Base-by-base conservation (phyloP, 2,113 vertebrate genomes). In the Atractosteus spatula region DNA sequence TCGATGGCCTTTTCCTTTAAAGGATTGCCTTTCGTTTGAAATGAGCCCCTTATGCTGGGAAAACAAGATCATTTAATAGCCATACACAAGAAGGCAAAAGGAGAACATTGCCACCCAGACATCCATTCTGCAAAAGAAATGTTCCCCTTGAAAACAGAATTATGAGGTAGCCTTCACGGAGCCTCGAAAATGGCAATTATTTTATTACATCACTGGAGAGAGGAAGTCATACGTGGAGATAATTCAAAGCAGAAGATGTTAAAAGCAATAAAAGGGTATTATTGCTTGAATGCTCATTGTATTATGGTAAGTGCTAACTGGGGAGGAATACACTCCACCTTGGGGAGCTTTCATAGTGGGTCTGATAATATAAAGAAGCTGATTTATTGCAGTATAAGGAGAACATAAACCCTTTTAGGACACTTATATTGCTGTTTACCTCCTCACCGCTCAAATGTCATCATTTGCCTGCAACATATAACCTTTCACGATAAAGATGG, bases 151-250 rank as follows among this genome's bases (percentile, higher is more conserved):
- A 44, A 75, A 75, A 75, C 77, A 69, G 69, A 74, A 75, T 69
- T 71, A 75, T 55, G 41, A 66, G 29, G 29, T 74, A 75, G 77
- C 70, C 77, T 66, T 69, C 17, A 42, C 69, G 74, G 80, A 82
- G 83, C 83, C 80, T 72, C 70, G 17, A 69, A 81, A 85, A 83
- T 82, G 78, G 73, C 43, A 78, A 81, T 83, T 80, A 78, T 78
- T 82, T 78, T 70, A 76, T 78, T 78, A 80, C 73, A 67, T 71
- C 71, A 79, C 77, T 79, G 76, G 66, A 71, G 74, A 80, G 76
- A 69, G 79, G 75, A 85, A 80, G 80, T 79, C 79, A 77, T 76
- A 80, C 59, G 69, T 76, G 78, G 75, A 79, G 77, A 77, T 82
- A 83, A 85, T 83, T 76, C 80, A 83, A 80, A 81, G 77, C 74